phyloP scores from a whole-genome alignment of 1,140 invertebrate genomes.

The Bombus ignitus region DNA sequence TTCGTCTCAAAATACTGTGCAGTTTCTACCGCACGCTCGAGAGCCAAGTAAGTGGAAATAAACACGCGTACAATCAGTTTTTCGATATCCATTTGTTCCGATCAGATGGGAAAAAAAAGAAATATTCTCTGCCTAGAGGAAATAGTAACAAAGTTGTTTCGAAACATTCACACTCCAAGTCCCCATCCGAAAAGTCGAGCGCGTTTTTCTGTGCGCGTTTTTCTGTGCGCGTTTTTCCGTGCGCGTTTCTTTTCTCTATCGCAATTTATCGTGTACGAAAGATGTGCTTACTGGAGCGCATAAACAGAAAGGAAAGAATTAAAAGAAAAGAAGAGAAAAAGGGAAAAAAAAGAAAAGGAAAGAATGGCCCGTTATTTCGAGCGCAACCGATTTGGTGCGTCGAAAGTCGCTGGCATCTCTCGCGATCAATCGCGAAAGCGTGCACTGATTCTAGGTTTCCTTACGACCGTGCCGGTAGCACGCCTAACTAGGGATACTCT shows the following conservation, averaged over 20 bases:
- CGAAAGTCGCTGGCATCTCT: conserved; percentile 36
- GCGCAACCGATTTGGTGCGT: conserved; percentile 36
- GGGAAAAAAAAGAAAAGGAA: conserved; percentile 16
- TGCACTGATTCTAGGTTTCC: conserved; percentile 43
- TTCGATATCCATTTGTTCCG: not conserved
- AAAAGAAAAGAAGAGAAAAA: not conserved
- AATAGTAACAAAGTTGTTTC: not conserved
- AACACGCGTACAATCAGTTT: conserved; percentile 31
- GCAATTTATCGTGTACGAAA: conserved; percentile 27
- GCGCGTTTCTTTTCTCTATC: not conserved
- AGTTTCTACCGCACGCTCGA: conserved; percentile 56
- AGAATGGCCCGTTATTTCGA: conserved; percentile 49
- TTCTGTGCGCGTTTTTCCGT: not conserved
- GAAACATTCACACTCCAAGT: not conserved
- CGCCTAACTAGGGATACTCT: conserved; percentile 59
- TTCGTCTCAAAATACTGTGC: conserved; percentile 73
- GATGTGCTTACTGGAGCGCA: conserved; percentile 40
- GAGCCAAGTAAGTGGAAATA: conserved; percentile 72
- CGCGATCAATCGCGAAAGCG: conserved; percentile 38
- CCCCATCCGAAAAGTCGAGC: not conserved
- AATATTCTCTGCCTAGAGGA: not conserved
- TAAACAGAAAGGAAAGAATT: conserved; percentile 32
- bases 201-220: not conserved
- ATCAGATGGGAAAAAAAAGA: not conserved
- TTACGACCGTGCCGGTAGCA: conserved; percentile 55